Evolutionary conservation across 2,113 vertebrate genomes (phyloP), one percentile per base, ranked within the genome.

Genomic region (Grammatotria lemairii): DNA sequence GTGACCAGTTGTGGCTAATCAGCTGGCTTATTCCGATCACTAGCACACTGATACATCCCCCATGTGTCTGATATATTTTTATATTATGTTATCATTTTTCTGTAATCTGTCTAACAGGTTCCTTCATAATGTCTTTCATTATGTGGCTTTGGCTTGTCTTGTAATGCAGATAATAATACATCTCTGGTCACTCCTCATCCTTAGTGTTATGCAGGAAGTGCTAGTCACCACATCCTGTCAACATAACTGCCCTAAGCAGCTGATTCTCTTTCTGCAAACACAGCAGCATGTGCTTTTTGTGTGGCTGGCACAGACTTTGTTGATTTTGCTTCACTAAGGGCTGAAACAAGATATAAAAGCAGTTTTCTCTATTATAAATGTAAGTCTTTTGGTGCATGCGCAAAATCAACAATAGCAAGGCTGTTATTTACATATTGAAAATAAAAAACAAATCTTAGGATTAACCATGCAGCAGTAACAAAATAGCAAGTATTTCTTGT

Each of bases 141-240:
- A 26, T 65, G 4, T 89, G 23, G 4, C 10, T 42, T 54, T 31
- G 49, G 12, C 33, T 21, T 65, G 28, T 70, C 19, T 19, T 70
- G 4, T 21, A 45, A 68, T 35, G 38, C 17, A 65, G n/a, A 42
- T 78, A 83, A 45, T 21, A 14, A 73, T 11, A 54, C 3, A 21
- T 63, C 11, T 40, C 11, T 53, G 73, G 70, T 54, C 6, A 85
- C 17, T 57, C 7, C 6, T 55, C 19, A 31, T 54, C 45, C 7
- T 70, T 28, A 58, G 7, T 65, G 16, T n/a, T 35, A 60, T 81
- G 82, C 85, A 90, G 90, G 84, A 93, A 92, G 85, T 88, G 81
- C 84, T 87, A 88, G 28, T 92, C 84, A 92, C 58, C 81, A 91
- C 82, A 91, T 93, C 85, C 89, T 19, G 68, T 88, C 65, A 80